A percentile compares a stretch with the other conserved stretches of the same genome.
These are phyloP conservation scores for Germaria angustata DNA, from an alignment of 2,888 invertebrate species.

Conservation along the genomic window DNA sequence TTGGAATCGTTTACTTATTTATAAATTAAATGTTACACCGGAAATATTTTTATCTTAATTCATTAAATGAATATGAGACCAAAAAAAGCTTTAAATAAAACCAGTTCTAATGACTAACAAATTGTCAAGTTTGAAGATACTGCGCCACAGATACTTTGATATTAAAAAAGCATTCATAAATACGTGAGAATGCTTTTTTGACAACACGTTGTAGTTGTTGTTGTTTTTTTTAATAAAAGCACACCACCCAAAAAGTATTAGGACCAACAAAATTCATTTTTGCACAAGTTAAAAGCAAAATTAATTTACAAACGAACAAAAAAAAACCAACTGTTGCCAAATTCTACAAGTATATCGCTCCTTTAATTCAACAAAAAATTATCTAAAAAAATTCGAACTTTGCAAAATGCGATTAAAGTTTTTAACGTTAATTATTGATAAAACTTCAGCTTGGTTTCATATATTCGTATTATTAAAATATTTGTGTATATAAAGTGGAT, in stretches of 20 bases:
- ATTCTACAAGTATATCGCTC: too few relatives aligned
- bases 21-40: neutral
- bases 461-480: too few relatives aligned
- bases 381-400: too few relatives aligned
- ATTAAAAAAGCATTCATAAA: neutral
- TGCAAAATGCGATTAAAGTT: too few relatives aligned
- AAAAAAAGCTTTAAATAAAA: neutral
- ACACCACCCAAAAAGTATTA: neutral
- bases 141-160: neutral
- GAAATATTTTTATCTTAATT: neutral
- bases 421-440: too few relatives aligned
- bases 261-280: neutral
- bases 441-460: too few relatives aligned
- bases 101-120: slow-evolving; percentile 19
- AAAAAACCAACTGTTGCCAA: slow-evolving; percentile 36
- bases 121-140: slow-evolving; percentile 9
- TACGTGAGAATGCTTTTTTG: neutral
- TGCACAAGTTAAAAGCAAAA: slow-evolving; percentile 18
- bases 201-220: neutral
- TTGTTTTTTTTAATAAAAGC: neutral
- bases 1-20: too few relatives aligned
- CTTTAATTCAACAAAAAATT: too few relatives aligned
- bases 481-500: too few relatives aligned
- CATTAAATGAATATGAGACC: neutral
- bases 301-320: slow-evolving; percentile 31